These are phyloP conservation scores for Gandaritis pyraliata DNA, from an alignment of 2,888 invertebrate species.

Conservation along the genomic window DNA sequence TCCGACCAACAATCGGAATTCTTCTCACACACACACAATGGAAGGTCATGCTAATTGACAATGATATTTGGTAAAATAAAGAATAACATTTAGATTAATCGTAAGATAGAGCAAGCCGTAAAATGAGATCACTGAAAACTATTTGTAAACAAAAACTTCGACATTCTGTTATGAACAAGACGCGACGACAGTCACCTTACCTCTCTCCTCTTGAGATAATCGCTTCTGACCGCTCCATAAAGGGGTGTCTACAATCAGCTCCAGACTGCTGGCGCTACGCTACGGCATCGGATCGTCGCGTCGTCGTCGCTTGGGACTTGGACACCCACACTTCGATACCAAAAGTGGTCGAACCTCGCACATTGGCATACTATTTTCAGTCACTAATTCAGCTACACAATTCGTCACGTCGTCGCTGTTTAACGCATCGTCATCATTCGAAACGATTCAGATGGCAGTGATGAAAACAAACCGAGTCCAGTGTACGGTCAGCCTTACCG, in stretches of 20 bases:
- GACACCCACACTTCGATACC: background rate
- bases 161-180: conserved; percentile 20
- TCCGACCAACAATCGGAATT: conserved; percentile 24
- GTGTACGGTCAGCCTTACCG: conserved; percentile 50
- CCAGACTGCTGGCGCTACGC: background rate
- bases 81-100: conserved; percentile 24
- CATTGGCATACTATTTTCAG: background rate
- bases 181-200: conserved; percentile 13
- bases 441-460: background rate
- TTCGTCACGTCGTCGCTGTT: background rate
- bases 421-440: background rate
- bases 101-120: conserved; percentile 8
- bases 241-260: conserved; percentile 17
- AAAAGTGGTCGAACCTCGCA: background rate
- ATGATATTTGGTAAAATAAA: conserved; percentile 24
- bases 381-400: background rate
- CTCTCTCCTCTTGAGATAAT: conserved; percentile 13
- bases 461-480: conserved; percentile 18
- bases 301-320: background rate
- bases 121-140: conserved; percentile 28
- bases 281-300: background rate
- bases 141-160: conserved; percentile 25
- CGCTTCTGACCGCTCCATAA: conserved; percentile 15
- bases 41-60: conserved; percentile 28
- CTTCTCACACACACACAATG: conserved; percentile 28